Evolutionary conservation across 2,888 invertebrate species (phyloP).

Genomic region (Formica aserva): DNA sequence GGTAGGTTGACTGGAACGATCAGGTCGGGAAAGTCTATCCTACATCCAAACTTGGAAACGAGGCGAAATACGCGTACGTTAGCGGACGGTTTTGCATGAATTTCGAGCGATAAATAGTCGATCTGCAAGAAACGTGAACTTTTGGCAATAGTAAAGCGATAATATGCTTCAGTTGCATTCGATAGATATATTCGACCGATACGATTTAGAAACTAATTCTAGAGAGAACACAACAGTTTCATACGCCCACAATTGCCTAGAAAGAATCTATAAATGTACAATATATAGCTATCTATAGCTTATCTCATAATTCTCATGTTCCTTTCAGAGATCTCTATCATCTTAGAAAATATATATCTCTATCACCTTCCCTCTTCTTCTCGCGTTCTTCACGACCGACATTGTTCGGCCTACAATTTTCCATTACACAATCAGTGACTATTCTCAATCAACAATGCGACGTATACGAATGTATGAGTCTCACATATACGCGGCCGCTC

Average conservation of each 20-base stretch:
- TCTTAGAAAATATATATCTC: constrained; percentile 11
- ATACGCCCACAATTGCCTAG: not conserved
- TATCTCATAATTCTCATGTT: constrained; percentile 21
- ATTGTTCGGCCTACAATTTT: constrained; percentile 53
- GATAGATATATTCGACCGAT: not conserved
- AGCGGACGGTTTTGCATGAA: constrained; percentile 36
- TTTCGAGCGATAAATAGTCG: not conserved
- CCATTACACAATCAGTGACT: constrained; percentile 52
- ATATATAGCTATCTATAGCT: not conserved
- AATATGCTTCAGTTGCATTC: not conserved
- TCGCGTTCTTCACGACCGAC: constrained; percentile 24
- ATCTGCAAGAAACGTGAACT: not conserved
- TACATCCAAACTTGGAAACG: constrained; percentile 67
- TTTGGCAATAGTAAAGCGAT: not conserved
- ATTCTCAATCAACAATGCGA: constrained; percentile 52
- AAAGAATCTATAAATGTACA: not conserved
- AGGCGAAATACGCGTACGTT: constrained; percentile 56
- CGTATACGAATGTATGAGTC: constrained; percentile 2
- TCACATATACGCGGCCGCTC: not conserved
- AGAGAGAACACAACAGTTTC: not conserved
- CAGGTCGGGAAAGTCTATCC: constrained; percentile 74
- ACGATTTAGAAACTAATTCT: constrained; percentile 9
- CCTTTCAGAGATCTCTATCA: constrained; percentile 12
- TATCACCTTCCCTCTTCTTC: constrained; percentile 12
- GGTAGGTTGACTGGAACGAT: constrained; percentile 75